These are phyloP conservation scores for Acrocyrtus sp. DNA, from an alignment of 2,888 invertebrate species.

Conservation along the genomic window DNA sequence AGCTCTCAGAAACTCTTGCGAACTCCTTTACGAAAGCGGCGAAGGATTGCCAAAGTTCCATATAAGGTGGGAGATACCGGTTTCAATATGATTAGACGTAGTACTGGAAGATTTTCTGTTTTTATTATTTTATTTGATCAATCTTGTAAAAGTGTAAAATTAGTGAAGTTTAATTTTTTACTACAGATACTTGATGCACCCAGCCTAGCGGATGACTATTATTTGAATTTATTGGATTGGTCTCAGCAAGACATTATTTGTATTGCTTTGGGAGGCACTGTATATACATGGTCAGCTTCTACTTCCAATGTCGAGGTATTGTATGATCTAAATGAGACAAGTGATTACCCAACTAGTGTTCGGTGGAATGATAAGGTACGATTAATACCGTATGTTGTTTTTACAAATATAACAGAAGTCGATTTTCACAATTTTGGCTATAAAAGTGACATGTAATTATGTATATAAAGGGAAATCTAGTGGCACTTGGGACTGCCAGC, in stretches of 20 bases:
- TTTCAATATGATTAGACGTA: neutral
- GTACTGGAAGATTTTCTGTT: neutral
- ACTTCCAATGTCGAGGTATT: slow-evolving; percentile 96
- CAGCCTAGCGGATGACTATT: slow-evolving; percentile 42
- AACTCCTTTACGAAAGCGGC: slow-evolving; percentile 95
- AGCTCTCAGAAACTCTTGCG: slow-evolving; percentile 93
- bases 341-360: slow-evolving; percentile 96
- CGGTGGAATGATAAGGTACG: slow-evolving; percentile 92
- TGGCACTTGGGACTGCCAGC: slow-evolving; percentile 97
- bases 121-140: too few species aligned
- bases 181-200: slow-evolving; percentile 47
- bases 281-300: slow-evolving; percentile 98
- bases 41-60: slow-evolving; percentile 98
- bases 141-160: neutral
- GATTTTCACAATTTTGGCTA: too few species aligned
- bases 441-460: too few species aligned
- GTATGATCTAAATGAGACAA: slow-evolving; percentile 92
- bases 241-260: slow-evolving; percentile 20
- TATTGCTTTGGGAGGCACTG: slow-evolving; percentile 77
- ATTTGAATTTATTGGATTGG: slow-evolving; percentile 51
- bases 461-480: slow-evolving; percentile 78
- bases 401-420: neutral
- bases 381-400: neutral
- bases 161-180: neutral
- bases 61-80: slow-evolving; percentile 76